Base-by-base conservation (phyloP, 2,888 invertebrate species). In the Himalopsyche japonica region DNA sequence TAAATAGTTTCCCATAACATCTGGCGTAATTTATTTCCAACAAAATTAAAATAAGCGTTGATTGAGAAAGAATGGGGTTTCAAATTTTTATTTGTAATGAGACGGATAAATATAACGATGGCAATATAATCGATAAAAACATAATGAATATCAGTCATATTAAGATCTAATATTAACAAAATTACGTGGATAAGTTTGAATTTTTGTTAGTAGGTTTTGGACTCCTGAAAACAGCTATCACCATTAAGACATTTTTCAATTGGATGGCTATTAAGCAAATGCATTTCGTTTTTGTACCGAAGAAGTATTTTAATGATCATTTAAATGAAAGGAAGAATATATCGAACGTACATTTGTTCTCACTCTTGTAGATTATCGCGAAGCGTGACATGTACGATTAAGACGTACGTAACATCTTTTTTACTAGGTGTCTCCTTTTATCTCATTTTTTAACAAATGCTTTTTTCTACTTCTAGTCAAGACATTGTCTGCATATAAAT, bases 171-270 rank as follows among this genome's bases (percentile, higher is more conserved):
- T n/a, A n/a, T n/a, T n/a, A n/a, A n/a, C n/a, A n/a, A n/a, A n/a
- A n/a, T n/a, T n/a, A n/a, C n/a, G 15, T 15, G 43, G 7, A 1
- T 1, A 15, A 3, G 43, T 1, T 43, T 43, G 43, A 43, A 43
- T 43, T 43, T 15, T 43, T 43, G 15, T 43, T 43, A 2, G 15
- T 43, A 15, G 70, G 24, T 70, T 70, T 30, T 8, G 27, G 12
- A 27, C 70, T 10, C 27, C 70, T 70, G 70, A 0, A 70, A 24
- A 30, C 27, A 24, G 27, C 70, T 27, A 70, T 27, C 70, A 70
- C 83, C 82, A 85, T 85, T 85, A 85, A 82, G 82, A 80, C 82
- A 82, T 82, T 84, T 84, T 84, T 84, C 84, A 80, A 80, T 81
- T 76, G 37, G 78, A 82, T 77, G 30, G 77, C 85, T 80, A 85